These are phyloP conservation scores for Peromyscus polionotus DNA, from an alignment of 2,113 vertebrate genomes.

Conservation along the genomic window DNA sequence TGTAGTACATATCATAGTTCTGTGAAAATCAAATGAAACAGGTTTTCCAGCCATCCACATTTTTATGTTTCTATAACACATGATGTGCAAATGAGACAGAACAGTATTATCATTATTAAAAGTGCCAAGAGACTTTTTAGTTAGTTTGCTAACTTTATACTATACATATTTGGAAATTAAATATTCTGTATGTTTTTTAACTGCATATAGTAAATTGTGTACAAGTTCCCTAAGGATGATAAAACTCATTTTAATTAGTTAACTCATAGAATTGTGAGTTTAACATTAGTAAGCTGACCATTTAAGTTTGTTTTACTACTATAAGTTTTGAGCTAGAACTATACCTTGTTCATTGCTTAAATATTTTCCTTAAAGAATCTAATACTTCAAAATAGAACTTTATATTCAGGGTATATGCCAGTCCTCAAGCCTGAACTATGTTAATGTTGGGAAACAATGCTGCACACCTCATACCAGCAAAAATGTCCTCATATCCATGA, in stretches of 20 bases:
- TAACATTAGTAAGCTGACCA: constrained; percentile 21
- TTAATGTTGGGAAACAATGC: constrained; percentile 50
- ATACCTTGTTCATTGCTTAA: constrained; percentile 65
- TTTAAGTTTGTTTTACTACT: constrained; percentile 60
- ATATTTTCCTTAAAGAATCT: constrained; percentile 68
- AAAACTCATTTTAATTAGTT: neutral
- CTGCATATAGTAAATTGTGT: constrained; percentile 34
- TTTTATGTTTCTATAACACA: constrained; percentile 5
- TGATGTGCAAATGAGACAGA: neutral
- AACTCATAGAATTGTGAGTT: neutral
- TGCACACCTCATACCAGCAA: neutral
- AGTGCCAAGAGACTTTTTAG: neutral
- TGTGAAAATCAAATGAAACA: constrained; percentile 12
- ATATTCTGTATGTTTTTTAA: neutral
- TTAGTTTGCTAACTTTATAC: constrained; percentile 19
- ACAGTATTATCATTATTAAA: constrained; percentile 5
- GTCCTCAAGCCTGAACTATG: constrained; percentile 70
- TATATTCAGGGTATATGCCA: constrained; percentile 3
- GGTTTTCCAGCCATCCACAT: neutral
- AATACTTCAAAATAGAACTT: constrained; percentile 64
- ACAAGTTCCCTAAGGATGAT: neutral
- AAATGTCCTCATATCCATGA: constrained; percentile 46
- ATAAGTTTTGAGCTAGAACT: constrained; percentile 19
- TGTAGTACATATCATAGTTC: neutral
- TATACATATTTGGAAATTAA: constrained; percentile 44